These are phyloP conservation scores for Hypotaenidia okinawae DNA, from an alignment of 2,797 vertebrate species.

Conservation along the genomic window DNA sequence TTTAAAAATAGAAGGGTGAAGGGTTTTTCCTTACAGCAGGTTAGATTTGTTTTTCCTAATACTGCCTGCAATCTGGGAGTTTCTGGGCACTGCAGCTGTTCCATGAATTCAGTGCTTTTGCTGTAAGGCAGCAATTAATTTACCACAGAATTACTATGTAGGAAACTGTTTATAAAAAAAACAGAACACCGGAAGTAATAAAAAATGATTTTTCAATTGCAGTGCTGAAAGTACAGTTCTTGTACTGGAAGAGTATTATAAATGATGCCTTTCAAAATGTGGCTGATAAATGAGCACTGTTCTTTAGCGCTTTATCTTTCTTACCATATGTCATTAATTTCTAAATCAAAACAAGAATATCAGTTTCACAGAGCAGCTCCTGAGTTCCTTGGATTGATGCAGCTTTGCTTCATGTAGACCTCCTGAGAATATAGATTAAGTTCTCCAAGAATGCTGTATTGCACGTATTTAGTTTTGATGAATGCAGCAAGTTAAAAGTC, in stretches of 20 bases:
- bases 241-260: neutral
- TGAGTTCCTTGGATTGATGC: neutral
- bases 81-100: conserved; percentile 34
- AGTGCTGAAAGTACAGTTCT: neutral
- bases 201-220: neutral
- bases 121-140: conserved; percentile 35
- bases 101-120: conserved; percentile 4
- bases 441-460: neutral
- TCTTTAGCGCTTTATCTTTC: neutral
- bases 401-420: neutral
- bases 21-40: neutral
- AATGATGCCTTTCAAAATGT: neutral
- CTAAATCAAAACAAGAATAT: neutral
- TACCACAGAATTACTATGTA: neutral
- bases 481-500: neutral
- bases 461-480: neutral
- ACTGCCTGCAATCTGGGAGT: conserved; percentile 8
- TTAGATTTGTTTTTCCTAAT: conserved; percentile 3
- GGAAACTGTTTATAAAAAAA: neutral
- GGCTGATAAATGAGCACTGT: neutral
- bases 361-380: neutral
- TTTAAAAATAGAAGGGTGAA: neutral
- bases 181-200: neutral
- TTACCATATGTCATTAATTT: neutral
- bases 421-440: neutral